A percentile compares a stretch with the other conserved stretches of the same genome.
phyloP scores from a whole-genome alignment of 2,888 invertebrate species.

The Pristionchus fissidentatus region DNA sequence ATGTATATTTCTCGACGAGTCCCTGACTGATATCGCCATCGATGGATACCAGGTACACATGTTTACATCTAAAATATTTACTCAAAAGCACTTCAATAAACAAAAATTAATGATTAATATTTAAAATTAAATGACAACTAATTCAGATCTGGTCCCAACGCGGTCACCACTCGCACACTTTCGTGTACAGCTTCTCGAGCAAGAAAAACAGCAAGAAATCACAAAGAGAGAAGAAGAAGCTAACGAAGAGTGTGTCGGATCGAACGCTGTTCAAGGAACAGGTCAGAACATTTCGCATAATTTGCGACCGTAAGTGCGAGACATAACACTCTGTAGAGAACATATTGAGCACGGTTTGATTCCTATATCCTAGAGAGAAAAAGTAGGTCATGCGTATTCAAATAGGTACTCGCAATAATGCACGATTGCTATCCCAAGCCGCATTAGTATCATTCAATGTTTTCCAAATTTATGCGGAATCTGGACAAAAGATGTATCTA shows the following conservation, averaged over 20 bases:
- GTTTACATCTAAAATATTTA: too few relatives aligned
- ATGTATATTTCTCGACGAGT: conserved; percentile 20
- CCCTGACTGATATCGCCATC: conserved; percentile 45
- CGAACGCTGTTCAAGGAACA: conserved; percentile 36
- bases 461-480: background rate
- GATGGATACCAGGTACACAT: conserved; percentile 47
- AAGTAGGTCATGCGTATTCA: background rate
- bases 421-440: too few relatives aligned
- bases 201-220: background rate
- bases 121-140: background rate
- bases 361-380: background rate
- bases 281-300: background rate
- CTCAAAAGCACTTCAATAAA: too few relatives aligned
- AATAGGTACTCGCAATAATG: too few relatives aligned
- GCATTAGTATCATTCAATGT: background rate
- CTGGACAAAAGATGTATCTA: background rate
- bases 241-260: conserved; percentile 48
- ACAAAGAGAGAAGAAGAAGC: conserved; percentile 6
- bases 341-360: too few relatives aligned
- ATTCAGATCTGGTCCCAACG: conserved; percentile 47
- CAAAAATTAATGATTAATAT: too few relatives aligned
- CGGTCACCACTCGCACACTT: background rate
- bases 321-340: too few relatives aligned
- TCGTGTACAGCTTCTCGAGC: conserved; percentile 44
- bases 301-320: too few relatives aligned